Percentiles rank a stretch among this genome's conserved stretches.
These are phyloP conservation scores for Gasterosteus nipponicus DNA, from an alignment of 2,113 vertebrate genomes.

Conservation along the genomic window DNA sequence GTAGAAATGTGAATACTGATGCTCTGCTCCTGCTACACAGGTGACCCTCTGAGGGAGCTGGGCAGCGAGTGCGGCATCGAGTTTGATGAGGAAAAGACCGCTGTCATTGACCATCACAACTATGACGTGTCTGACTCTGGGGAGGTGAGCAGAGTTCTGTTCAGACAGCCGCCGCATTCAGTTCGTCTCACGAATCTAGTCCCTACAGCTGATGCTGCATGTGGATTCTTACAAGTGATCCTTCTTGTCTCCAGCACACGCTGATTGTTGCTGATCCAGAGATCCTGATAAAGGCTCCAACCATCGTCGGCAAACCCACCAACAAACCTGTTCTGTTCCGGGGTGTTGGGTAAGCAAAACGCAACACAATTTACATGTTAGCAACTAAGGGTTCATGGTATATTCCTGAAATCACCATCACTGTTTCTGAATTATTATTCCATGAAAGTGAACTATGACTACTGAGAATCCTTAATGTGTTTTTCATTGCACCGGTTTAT, in stretches of 20 bases:
- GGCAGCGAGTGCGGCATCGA: constrained; percentile 98
- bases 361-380: background rate
- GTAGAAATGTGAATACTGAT: background rate
- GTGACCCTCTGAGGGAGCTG: constrained; percentile 94
- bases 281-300: constrained; percentile 95
- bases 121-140: constrained; percentile 93
- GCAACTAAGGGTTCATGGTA: background rate
- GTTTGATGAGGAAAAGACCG: constrained; percentile 97
- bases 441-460: background rate
- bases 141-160: constrained; percentile 82
- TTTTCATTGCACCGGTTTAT: background rate
- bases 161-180: background rate
- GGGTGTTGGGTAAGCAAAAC: constrained; percentile 91
- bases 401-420: background rate
- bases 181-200: background rate
- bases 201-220: background rate
- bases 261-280: constrained; percentile 92
- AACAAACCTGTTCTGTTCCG: constrained; percentile 93
- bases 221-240: constrained; percentile 5
- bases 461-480: background rate
- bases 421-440: background rate
- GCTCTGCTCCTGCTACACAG: constrained; percentile 67
- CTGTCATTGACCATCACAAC: constrained; percentile 97
- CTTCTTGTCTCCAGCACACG: constrained; percentile 84
- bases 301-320: constrained; percentile 89